A percentile compares a stretch with the other conserved stretches of the same genome.
Conservation (phyloP, 1,140 invertebrate species). For the Radopholus similis region DNA sequence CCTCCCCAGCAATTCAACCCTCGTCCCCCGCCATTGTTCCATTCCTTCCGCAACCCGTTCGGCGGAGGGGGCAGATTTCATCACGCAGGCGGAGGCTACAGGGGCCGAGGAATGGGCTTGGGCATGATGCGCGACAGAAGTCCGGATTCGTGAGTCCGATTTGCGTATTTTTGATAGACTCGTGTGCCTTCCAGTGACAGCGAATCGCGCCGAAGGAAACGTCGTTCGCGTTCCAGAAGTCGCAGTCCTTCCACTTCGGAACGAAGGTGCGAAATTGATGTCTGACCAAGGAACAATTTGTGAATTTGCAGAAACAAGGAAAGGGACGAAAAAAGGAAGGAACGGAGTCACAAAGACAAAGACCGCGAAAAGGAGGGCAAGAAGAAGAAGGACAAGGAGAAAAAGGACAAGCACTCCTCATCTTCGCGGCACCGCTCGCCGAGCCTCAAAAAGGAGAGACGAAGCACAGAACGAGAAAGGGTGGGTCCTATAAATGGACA, state of each 20-base stretch:
- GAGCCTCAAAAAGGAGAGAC: conserved; percentile 16
- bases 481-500: background rate
- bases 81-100: background rate
- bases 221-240: conserved; percentile 5
- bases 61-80: conserved; percentile 13
- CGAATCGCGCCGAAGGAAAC: conserved; percentile 8
- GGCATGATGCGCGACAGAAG: conserved; percentile 1
- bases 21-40: background rate
- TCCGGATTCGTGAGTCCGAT: background rate
- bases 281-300: background rate
- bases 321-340: conserved; percentile 7
- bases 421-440: conserved; percentile 7
- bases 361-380: conserved; percentile 7
- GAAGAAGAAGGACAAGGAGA: conserved; percentile 3
- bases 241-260: conserved; percentile 12
- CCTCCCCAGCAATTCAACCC: conserved; percentile 6
- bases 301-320: conserved; percentile 6
- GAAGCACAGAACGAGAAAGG: conserved; percentile 13
- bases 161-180: background rate
- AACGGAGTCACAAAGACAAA: conserved; percentile 2
- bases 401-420: background rate
- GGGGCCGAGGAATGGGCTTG: background rate
- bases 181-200: background rate
- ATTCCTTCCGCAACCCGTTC: conserved; percentile 24
- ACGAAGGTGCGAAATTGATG: conserved; percentile 2